Evolutionary conservation across 2,113 vertebrate species (phyloP), one percentile per base, ranked within the genome.

Genomic region (Martes martes): DNA sequence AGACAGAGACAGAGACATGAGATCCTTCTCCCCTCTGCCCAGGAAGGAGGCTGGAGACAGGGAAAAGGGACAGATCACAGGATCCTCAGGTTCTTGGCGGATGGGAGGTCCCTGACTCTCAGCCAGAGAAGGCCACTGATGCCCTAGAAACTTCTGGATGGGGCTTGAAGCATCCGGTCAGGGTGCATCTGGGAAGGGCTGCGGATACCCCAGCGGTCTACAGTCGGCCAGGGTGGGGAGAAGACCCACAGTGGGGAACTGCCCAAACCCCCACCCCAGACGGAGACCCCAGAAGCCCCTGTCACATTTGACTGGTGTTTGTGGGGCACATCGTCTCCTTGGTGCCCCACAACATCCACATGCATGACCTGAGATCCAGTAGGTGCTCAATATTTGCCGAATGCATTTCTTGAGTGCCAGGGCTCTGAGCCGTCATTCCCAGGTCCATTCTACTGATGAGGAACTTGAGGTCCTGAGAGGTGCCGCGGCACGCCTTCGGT

Each of bases 141-240:
- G 24, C 13, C 47, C 61, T 80, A 23, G 80, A 90, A 76, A 47
- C 47, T 71, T 69, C 45, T 47, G 47, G 28, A 9, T 26, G 10
- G 28, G 14, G 11, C 33, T 42, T 45, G 45, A 73, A 65, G 61
- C 39, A 45, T 50, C 69, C 39, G 7, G 21, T 26, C 71, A 14
- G 52, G 63, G 67, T 1, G 6, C 61, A n/a, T 33, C 47, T 28
- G 36, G 45, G 26, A 50, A 84, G 31, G 11, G 42, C 33, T 19
- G 1, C 15, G 13, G 11, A 15, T 5, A 23, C 11, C 36, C 82
- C 74, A 39, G 42, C 2, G 52, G 36, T 55, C 55, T 26, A 28
- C 79, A 31, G 2, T 16, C 15, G 45, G 63, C 2, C 1, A n/a
- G 13, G 1, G 7, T 1, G n/a, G 7, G 11, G 26, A 11, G 21